Evolutionary conservation across 2,797 vertebrate genomes (phyloP), one percentile per base, ranked within the genome.

Genomic region (Oreochromis grahami): DNA sequence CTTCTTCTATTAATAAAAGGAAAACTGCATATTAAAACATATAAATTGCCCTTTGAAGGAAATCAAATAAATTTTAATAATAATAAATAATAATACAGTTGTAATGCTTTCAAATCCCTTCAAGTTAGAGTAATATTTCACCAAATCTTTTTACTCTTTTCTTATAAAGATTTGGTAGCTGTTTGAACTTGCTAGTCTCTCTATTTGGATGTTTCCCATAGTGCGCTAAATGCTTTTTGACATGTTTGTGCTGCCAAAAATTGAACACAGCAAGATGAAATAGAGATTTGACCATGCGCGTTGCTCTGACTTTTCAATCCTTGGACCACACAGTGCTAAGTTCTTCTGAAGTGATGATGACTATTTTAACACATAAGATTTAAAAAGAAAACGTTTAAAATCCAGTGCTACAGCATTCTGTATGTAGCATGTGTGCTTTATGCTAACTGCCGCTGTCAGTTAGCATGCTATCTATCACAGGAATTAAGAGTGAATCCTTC

Each of bases 21-120:
- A 13, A 13, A 8, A 63, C 6, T 0, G 10, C 32, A 36, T 0
- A 36, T 36, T 36, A n/a, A 63, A 13, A 36, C 10, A 36, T 41
- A 24, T 24, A 41, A 24, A 43, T 12, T 68, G 36, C n/a, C 63
- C n/a, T 43, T 68, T 68, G n/a, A 15, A 68, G 2, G 8, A 41
- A 43, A 41, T 68, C n/a, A 5, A 36, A 36, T 36, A 3, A n/a
- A n/a, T 36, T 63, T 36, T 63, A 36, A n/a, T n/a, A 63, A 63
- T 63, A 36, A 63, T 13, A 36, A 36, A 63, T n/a, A 36, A 36
- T 5, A 63, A 63, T 43, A 68, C 13, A 68, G 38, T 0, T 43
- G 13, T 68, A 68, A 43, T 68, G 21, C 38, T 68, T 43, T 43
- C 8, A 43, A 4, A 15, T 24, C 12, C 63, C 36, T 43, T 68